These are phyloP conservation scores for Holothuria leucospilota DNA, from an alignment of 53 echinoderm and acorn worm species.

Conservation along the genomic window DNA sequence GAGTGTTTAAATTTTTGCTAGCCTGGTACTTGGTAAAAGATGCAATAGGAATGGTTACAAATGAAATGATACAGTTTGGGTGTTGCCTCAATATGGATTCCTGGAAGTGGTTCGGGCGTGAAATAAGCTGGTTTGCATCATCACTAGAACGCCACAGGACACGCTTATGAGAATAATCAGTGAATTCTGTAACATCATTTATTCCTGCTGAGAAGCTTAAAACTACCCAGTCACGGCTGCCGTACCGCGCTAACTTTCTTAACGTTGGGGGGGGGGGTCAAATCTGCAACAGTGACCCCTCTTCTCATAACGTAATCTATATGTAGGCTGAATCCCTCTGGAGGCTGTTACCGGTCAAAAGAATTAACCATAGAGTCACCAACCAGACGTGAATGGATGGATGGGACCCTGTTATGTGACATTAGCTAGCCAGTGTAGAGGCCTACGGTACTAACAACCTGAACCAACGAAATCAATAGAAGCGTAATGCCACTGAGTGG, in stretches of 20 bases:
- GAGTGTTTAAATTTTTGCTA: neutral
- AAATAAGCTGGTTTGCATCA: neutral
- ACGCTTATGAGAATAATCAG: too few species aligned
- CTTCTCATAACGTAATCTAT: neutral
- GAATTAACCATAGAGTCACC: neutral
- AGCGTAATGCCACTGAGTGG: too few species aligned
- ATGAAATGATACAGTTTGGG: neutral
- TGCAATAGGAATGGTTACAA: conserved; percentile 29
- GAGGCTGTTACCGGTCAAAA: neutral
- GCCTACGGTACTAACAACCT: too few species aligned
- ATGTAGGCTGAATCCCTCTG: neutral
- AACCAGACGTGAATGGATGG: neutral
- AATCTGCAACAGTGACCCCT: neutral
- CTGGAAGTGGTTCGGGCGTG: neutral
- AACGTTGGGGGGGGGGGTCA: neutral
- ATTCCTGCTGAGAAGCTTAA: neutral
- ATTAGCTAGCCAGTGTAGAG: too few species aligned
- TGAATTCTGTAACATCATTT: neutral
- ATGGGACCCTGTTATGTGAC: too few species aligned
- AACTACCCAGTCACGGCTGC: conserved; percentile 1
- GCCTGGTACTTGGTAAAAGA: neutral
- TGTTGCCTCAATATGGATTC: neutral
- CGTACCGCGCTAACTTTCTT: neutral
- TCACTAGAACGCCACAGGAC: conserved; percentile 16
- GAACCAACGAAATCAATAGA: too few species aligned